Evolutionary conservation across 2,113 vertebrate species (phyloP), one percentile per base, ranked within the genome.

Genomic region (Nothobranchius furzeri): DNA sequence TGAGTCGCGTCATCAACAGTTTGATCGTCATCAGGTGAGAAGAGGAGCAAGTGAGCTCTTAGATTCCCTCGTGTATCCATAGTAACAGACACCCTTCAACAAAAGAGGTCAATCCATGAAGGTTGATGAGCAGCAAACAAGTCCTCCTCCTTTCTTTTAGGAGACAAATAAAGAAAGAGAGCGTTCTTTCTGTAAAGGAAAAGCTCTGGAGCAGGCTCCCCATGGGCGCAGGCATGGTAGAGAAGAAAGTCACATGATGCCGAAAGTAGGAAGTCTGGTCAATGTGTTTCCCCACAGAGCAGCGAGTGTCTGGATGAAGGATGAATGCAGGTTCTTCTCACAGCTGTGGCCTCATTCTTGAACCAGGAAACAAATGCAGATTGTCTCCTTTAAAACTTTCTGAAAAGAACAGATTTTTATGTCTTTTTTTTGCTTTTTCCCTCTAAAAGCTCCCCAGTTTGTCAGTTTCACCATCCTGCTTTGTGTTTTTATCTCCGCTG

Each of bases 1-100:
- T 25, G 58, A 51, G 76, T 71, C 52, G 58, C 70, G 76, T 87
- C 75, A 66, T 78, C 75, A 8, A 45, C 60, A 14, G 50, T 66
- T 61, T 24, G 83, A 64, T 70, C 66, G 43, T 81, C 83, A 84
- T 85, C 88, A 90, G 86, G 86, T 89, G 81, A 79, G 80, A 79
- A 81, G 78, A 81, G 69, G 69, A 78, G 73, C 68, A 46, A 63
- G 77, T 73, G 81, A 69, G 81, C 70, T 47, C 70, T 84, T 81
- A 84, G 72, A 84, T 82, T 81, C 81, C 68, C 80, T 68, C 6
- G 6, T 46, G 85, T 90, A 78, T 73, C 88, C 83, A 88, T 87
- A 50, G 86, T 47, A 87, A 88, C 88, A 35, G 68, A 46, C 7
- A 30, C 66, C 72, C 76, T 73, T 77, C 76, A 73, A 70, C 69